Percentiles rank a stretch among this genome's conserved stretches.
phyloP scores from a whole-genome alignment of 92 coral and sea anemone genomes.

The Bergia sp. region DNA sequence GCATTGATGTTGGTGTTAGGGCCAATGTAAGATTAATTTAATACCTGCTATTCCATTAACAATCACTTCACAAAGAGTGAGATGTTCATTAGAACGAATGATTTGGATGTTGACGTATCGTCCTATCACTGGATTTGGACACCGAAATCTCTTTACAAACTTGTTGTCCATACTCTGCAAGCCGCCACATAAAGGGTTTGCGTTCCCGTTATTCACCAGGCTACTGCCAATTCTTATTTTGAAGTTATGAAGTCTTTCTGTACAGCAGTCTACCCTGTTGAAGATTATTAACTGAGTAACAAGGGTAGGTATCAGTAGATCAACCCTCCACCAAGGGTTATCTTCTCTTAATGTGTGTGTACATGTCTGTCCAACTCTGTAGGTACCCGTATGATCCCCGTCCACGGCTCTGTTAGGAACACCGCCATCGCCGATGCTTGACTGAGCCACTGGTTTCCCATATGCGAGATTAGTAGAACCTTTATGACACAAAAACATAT shows the following conservation, averaged over 20 bases:
- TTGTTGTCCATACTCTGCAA: background rate
- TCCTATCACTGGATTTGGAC: background rate
- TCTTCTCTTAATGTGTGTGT: background rate
- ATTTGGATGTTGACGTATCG: slow-evolving; percentile 1
- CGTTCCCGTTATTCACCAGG: background rate
- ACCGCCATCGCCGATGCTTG: background rate
- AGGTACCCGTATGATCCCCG: background rate
- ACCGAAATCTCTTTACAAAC: background rate
- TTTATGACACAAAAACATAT: background rate
- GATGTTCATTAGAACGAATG: background rate
- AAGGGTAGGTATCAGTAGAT: background rate
- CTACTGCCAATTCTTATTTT: background rate
- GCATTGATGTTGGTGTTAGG: background rate
- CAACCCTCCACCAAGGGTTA: slow-evolving; percentile 13
- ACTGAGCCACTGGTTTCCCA: background rate
- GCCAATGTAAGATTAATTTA: background rate
- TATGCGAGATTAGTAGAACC: background rate
- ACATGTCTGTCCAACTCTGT: background rate
- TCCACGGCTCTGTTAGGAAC: background rate
- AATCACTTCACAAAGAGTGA: slow-evolving; percentile 7
- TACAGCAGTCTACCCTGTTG: background rate
- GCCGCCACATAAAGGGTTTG: background rate
- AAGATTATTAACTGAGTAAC: slow-evolving; percentile 24
- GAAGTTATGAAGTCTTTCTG: background rate
- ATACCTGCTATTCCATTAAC: slow-evolving; percentile 11